These are phyloP conservation scores for Calliopum simillimum DNA, from an alignment of 2,888 invertebrate species.

Conservation along the genomic window DNA sequence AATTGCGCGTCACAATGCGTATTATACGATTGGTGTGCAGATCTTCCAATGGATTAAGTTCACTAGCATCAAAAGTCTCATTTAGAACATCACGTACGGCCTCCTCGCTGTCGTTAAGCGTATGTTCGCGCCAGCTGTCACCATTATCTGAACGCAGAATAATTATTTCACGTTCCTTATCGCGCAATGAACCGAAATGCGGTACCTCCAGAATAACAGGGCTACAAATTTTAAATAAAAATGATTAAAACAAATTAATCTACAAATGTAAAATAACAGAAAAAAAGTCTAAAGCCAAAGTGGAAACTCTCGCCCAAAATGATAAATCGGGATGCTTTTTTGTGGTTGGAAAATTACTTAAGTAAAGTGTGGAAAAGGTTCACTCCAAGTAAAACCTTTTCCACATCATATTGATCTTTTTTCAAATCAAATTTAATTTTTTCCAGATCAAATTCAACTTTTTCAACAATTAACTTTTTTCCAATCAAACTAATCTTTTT, in stretches of 20 bases:
- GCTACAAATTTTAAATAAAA: constrained; percentile 66
- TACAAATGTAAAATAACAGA: no score
- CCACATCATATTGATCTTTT: no score
- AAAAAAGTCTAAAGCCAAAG: no score
- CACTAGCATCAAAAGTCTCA: constrained; percentile 76
- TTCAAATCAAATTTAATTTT: no score
- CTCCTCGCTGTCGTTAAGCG: constrained; percentile 85
- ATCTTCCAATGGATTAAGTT: constrained; percentile 82
- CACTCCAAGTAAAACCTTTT: no score
- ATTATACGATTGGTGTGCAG: constrained; percentile 90
- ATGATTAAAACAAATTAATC: not conserved
- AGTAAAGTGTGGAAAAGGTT: no score
- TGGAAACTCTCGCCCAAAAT: no score
- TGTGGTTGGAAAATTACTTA: no score
- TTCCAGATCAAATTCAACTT: no score
- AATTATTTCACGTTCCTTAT: constrained; percentile 95
- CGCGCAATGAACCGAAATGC: constrained; percentile 94
- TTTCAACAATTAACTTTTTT: no score
- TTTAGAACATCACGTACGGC: constrained; percentile 92
- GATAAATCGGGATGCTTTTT: no score
- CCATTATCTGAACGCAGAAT: constrained; percentile 97
- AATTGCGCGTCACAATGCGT: constrained; percentile 94
- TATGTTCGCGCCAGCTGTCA: constrained; percentile 98
- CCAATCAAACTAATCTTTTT: no score
- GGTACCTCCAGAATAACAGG: constrained; percentile 96